Conservation (phyloP, 1,140 invertebrate species). For the Bemisia tabaci region DNA sequence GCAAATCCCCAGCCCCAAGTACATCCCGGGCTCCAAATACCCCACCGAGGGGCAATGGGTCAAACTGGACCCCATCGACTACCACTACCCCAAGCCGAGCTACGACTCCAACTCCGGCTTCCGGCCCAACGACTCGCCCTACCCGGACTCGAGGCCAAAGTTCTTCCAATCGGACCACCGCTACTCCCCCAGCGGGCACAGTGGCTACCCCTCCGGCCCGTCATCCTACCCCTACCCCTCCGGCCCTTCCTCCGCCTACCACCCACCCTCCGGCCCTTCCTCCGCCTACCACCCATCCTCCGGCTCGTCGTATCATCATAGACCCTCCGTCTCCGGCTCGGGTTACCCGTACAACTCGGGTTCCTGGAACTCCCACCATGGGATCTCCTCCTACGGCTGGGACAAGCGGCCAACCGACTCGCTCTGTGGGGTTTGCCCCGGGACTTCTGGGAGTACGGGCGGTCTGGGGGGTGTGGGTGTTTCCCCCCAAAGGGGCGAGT, state of each 20-base stretch:
- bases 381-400: constrained; percentile 17
- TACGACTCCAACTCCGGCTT: not conserved
- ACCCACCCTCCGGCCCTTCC: not conserved
- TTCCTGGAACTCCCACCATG: constrained; percentile 29
- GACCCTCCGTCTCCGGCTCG: not conserved
- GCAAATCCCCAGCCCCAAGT: not conserved
- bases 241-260: not conserved
- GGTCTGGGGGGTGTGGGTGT: not conserved
- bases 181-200: not conserved
- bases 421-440: constrained; percentile 11
- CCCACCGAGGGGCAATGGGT: not conserved
- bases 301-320: not conserved
- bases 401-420: constrained; percentile 12
- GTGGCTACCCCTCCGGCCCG: not conserved
- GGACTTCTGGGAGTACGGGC: not conserved
- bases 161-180: not conserved
- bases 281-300: not conserved
- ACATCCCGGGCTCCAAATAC: not conserved
- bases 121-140: not conserved
- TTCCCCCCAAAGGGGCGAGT: constrained; percentile 7
- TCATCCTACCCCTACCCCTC: not conserved
- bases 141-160: not conserved
- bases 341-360: not conserved
- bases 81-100: not conserved
- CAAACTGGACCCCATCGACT: not conserved